Evolutionary conservation across 2,888 invertebrate genomes (phyloP).

Genomic region (Torymus aiolomorphi): DNA sequence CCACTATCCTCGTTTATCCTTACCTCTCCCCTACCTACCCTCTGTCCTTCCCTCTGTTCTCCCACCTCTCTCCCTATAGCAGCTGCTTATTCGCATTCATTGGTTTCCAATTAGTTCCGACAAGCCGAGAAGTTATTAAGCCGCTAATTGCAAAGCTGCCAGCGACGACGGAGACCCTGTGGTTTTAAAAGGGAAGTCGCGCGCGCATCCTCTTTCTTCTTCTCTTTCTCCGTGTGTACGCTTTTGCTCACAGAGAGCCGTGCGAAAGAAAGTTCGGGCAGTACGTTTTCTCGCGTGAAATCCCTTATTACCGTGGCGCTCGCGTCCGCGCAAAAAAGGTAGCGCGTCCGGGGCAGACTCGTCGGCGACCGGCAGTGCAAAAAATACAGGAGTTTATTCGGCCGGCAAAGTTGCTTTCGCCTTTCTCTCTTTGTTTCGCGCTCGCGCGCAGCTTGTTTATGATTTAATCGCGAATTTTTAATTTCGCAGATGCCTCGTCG

Average conservation of each 20-base stretch:
- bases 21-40: neutral
- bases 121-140: slow-evolving; percentile 70
- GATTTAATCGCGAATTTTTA: slow-evolving; percentile 42
- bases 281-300: slow-evolving; percentile 8
- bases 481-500: neutral
- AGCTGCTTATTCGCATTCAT: slow-evolving; percentile 70
- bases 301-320: slow-evolving; percentile 17
- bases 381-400: slow-evolving; percentile 22
- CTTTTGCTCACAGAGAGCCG: neutral
- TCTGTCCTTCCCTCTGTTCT: slow-evolving; percentile 3
- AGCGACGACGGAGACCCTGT: neutral
- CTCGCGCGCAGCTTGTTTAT: slow-evolving; percentile 8
- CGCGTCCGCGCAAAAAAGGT: no score
- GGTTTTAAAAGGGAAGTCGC: slow-evolving; percentile 17
- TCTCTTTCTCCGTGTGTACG: neutral
- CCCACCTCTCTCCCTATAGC: slow-evolving; percentile 7
- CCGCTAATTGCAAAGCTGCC: slow-evolving; percentile 67
- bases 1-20: neutral
- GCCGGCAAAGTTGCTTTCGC: neutral
- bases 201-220: neutral
- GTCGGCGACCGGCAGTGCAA: no score
- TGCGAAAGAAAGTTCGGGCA: slow-evolving; percentile 31
- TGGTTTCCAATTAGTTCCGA: slow-evolving; percentile 72
- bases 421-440: slow-evolving; percentile 4
- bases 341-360: neutral